Conservation (phyloP, 1,140 invertebrate species). For the Nasonia giraulti region DNA sequence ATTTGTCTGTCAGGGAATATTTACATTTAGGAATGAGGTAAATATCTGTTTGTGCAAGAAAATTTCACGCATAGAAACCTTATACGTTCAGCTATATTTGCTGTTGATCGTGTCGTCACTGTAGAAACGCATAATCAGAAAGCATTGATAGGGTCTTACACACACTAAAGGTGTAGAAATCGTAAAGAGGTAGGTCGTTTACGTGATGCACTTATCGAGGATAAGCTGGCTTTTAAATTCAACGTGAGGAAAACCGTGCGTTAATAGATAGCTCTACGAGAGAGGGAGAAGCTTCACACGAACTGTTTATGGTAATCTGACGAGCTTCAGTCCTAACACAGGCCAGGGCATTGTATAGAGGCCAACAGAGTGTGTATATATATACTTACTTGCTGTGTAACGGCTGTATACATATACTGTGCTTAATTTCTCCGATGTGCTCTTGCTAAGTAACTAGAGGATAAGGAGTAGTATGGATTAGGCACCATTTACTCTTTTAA, state of each 20-base stretch:
- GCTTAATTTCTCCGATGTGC: background rate
- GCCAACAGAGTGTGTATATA: background rate
- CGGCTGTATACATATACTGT: background rate
- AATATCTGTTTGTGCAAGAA: no score
- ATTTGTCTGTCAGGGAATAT: no score
- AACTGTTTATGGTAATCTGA: constrained; percentile 31
- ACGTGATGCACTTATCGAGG: background rate
- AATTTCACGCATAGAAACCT: no score
- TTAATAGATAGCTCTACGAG: background rate
- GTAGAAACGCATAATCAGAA: no score
- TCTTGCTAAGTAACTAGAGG: background rate
- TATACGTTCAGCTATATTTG: no score
- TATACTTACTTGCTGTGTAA: background rate
- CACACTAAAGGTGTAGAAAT: background rate
- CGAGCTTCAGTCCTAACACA: background rate
- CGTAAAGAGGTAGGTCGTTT: background rate
- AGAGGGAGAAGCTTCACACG: background rate
- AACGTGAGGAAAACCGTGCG: background rate
- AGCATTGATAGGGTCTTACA: no score
- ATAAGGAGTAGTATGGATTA: background rate
- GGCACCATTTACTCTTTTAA: constrained; percentile 5
- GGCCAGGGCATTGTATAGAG: background rate
- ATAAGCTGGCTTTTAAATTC: constrained; percentile 22
- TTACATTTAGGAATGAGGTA: no score
- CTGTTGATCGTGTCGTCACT: no score